Conservation (phyloP, 2,888 invertebrate species). For the Doris montereyensis region DNA sequence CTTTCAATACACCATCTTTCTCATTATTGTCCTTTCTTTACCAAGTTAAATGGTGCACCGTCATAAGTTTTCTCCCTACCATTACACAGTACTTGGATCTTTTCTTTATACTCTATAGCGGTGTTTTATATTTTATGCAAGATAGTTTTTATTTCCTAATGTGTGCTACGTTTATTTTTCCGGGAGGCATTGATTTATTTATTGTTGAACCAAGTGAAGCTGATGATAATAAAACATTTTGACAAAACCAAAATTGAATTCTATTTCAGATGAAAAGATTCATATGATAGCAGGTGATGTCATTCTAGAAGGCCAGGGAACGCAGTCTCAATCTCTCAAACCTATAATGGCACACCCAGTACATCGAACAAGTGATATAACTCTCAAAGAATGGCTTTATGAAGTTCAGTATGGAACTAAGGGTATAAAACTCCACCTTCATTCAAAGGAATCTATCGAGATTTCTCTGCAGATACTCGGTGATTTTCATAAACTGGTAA, state of each 20-base stretch:
- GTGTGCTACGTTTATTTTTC: too few species aligned
- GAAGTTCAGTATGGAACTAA: constrained; percentile 76
- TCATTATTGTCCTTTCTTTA: too few species aligned
- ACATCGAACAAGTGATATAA: constrained; percentile 80
- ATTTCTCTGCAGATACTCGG: constrained; percentile 70
- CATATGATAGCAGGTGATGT: constrained; percentile 90
- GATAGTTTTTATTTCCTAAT: too few species aligned
- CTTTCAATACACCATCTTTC: too few species aligned
- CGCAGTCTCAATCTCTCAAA: constrained; percentile 73
- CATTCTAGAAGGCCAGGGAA: constrained; percentile 76
- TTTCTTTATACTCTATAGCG: too few species aligned
- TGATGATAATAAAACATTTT: neutral
- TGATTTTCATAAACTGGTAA: constrained; percentile 51
- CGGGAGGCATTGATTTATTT: too few species aligned
- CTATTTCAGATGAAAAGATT: constrained; percentile 31
- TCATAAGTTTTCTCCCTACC: too few species aligned
- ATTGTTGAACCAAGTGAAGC: too few species aligned
- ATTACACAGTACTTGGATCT: too few species aligned
- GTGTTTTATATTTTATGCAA: too few species aligned
- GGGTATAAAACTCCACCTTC: constrained; percentile 92
- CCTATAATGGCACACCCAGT: constrained; percentile 94
- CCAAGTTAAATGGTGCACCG: too few species aligned
- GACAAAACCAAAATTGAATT: neutral
- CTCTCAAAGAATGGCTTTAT: constrained; percentile 82
- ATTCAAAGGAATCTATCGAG: constrained; percentile 81